Conservation (phyloP, 2,888 invertebrate species). For the Octonoba sinensis region DNA sequence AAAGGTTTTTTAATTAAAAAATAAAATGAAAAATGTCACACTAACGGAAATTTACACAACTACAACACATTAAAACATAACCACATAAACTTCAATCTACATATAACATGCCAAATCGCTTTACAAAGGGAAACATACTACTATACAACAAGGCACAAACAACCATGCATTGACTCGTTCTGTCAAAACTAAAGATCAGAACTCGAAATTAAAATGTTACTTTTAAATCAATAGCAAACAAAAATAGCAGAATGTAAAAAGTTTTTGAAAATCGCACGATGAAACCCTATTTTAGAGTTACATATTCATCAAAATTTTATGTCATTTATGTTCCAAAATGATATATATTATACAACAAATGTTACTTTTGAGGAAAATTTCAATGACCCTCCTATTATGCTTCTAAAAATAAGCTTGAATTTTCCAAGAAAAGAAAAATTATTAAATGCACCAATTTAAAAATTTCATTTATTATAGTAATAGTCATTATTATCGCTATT, state of each 20-base stretch:
- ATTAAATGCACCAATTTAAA: too few relatives aligned
- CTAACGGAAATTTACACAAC: conserved; percentile 1
- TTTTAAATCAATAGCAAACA: neutral
- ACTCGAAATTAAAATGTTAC: neutral
- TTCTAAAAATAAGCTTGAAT: too few relatives aligned
- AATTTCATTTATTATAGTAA: too few relatives aligned
- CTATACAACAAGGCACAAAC: conserved; percentile 2
- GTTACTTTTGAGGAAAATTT: too few relatives aligned
- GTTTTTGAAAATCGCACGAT: neutral
- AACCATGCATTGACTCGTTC: neutral
- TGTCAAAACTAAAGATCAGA: neutral
- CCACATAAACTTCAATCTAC: neutral
- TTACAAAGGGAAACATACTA: neutral
- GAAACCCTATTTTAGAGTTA: too few relatives aligned
- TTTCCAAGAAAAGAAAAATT: too few relatives aligned
- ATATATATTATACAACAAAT: too few relatives aligned
- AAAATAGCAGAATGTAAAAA: neutral
- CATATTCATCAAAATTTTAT: too few relatives aligned
- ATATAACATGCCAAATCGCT: neutral
- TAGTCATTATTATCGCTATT: too few relatives aligned
- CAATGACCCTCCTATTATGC: too few relatives aligned
- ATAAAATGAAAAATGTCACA: conserved; percentile 33
- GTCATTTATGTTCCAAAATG: too few relatives aligned
- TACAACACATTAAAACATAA: conserved; percentile 8
- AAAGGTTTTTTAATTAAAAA: neutral